phyloP scores from a whole-genome alignment of 2,113 vertebrate genomes.

The cattle (Bos taurus) region DNA sequence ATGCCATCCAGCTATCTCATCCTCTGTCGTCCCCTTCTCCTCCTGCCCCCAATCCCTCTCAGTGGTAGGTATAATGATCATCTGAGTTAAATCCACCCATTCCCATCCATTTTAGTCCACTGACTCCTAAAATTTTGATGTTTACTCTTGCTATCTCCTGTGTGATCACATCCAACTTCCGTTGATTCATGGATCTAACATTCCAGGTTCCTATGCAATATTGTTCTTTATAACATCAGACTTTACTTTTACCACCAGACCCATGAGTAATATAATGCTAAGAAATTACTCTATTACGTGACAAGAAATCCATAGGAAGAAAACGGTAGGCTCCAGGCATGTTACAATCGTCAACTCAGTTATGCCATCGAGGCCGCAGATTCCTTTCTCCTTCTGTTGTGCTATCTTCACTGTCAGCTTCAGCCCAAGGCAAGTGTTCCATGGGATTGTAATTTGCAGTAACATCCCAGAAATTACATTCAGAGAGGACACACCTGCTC shows the following conservation, averaged over 20 bases:
- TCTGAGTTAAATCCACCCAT: neutral
- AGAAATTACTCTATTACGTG: neutral
- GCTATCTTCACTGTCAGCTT: neutral
- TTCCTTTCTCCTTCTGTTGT: neutral
- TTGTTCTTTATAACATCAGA: neutral
- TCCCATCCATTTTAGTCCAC: neutral
- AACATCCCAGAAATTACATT: neutral
- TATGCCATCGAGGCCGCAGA: neutral
- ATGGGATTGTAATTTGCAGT: too few species aligned
- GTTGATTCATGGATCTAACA: neutral
- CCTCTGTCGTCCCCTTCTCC: too few species aligned
- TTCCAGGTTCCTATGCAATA: neutral
- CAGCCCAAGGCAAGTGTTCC: neutral
- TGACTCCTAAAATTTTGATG: neutral
- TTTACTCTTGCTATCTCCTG: neutral
- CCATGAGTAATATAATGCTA: neutral
- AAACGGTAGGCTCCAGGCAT: neutral
- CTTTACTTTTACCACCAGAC: neutral
- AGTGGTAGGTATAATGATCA: neutral
- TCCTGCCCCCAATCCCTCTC: too few species aligned
- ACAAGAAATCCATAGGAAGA: neutral
- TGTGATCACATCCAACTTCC: neutral
- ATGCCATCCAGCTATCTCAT: too few species aligned
- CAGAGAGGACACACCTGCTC: too few species aligned
- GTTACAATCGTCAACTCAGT: neutral